Conservation (phyloP, 2,888 invertebrate genomes). For the Ptilodon capucinus region DNA sequence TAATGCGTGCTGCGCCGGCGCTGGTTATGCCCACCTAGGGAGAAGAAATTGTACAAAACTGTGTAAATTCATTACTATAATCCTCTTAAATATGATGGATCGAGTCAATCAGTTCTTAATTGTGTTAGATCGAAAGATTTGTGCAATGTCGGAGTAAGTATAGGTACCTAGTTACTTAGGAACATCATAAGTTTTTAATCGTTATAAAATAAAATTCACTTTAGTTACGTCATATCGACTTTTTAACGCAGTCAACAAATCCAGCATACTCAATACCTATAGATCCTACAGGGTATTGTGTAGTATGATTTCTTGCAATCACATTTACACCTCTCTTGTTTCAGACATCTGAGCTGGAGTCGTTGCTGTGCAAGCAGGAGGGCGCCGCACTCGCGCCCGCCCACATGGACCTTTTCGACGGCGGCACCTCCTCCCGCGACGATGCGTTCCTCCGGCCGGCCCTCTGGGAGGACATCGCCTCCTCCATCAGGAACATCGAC, state of each 20-base stretch:
- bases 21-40: constrained; percentile 40
- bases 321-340: constrained; percentile 47
- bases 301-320: too few species aligned
- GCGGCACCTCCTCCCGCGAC: constrained; percentile 85
- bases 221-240: too few species aligned
- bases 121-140: constrained; percentile 2
- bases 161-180: background rate
- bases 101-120: background rate
- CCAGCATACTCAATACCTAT: too few species aligned
- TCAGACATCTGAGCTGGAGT: constrained; percentile 91
- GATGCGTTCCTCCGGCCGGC: constrained; percentile 94
- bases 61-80: constrained; percentile 44
- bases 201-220: constrained; percentile 16
- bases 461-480: constrained; percentile 95
- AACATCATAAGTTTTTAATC: background rate
- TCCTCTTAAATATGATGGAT: constrained; percentile 30
- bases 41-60: constrained; percentile 59
- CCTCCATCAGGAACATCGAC: constrained; percentile 94
- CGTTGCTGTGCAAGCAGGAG: constrained; percentile 90
- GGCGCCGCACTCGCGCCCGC: constrained; percentile 84
- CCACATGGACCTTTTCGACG: constrained; percentile 81
- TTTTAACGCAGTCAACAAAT: too few species aligned
- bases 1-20: constrained; percentile 43
- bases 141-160: background rate
- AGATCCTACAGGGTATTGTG: too few species aligned